Percentiles rank a stretch among this genome's conserved stretches.
phyloP scores from a whole-genome alignment of 2,797 vertebrate species.

The Erithacus rubecula region DNA sequence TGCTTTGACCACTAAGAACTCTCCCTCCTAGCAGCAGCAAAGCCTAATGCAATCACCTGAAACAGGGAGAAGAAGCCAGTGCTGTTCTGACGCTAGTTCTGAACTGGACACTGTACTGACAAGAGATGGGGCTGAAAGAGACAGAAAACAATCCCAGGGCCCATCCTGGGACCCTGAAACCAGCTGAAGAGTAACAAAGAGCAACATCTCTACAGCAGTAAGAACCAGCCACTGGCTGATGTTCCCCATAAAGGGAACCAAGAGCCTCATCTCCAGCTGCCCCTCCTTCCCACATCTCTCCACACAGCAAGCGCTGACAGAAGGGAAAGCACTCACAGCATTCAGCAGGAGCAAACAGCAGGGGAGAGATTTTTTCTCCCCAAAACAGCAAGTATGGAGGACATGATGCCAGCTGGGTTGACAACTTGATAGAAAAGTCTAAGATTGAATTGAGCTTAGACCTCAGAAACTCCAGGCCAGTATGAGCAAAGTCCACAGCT shows the following conservation, averaged over 20 bases:
- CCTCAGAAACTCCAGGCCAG: neutral
- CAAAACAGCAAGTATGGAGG: neutral
- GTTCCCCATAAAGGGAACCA: neutral
- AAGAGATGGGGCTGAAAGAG: neutral
- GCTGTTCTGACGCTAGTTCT: neutral
- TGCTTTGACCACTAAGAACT: neutral
- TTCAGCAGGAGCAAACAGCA: neutral
- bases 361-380: neutral
- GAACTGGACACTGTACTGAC: neutral
- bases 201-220: neutral
- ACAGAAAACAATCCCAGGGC: neutral
- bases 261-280: neutral
- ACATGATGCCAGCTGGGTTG: neutral
- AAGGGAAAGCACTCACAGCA: neutral
- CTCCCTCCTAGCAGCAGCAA: neutral
- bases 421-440: neutral
- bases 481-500: neutral
- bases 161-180: neutral
- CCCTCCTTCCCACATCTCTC: neutral
- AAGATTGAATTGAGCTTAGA: neutral
- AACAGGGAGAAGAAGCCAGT: neutral
- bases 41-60: neutral
- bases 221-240: neutral
- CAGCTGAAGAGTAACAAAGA: neutral
- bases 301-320: rapidly evolving